Evolutionary conservation across 2,797 vertebrate species (phyloP), one percentile per base, ranked within the genome.

Genomic region (Peromyscus eremicus): DNA sequence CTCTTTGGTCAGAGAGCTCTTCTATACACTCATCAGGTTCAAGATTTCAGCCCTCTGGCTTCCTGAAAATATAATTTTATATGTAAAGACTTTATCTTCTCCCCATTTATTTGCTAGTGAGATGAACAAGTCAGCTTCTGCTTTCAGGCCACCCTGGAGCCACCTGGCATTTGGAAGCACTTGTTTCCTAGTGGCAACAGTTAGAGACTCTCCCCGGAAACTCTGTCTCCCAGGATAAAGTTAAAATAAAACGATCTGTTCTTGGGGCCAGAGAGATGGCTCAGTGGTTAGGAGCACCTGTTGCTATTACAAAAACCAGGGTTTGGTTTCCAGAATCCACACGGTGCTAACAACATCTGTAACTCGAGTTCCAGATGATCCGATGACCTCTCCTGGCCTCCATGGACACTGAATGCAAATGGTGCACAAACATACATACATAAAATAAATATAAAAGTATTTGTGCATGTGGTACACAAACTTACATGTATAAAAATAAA

Each of bases 1-100:
- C 14, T 94, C 70, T 95, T 93, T 5, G 29, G 62, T 60, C 84
- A 82, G 55, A 97, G 32, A 77, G 12, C 14, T 93, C 95, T 97
- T 76, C 43, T 43, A 76, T 8, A 52, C 52, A 40, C 7, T 32
- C 76, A 27, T 70, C 80, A 77, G 80, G 66, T 64, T 85, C 52
- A 80, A 13, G 29, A 3, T 95, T 94, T 91, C 70, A 37, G 64
- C 37, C 32, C 10, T 34, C 34, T 52, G 27, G 40, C 37, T 85
- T 93, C 76, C 68, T 82, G 46, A 92, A 91, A 68, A 62, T 70
- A 94, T 29, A 73, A n/a, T 85, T 92, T 90, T 90, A 89, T 81
- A 88, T 25, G 16, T 29, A 94, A 93, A 87, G 70, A 82, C 5
- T 21, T 84, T 82, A 6, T 11, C 75, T 89, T 73, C 79, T 40